These are phyloP conservation scores for Nomada ruficornis DNA, from an alignment of 2,888 invertebrate species.

Conservation along the genomic window DNA sequence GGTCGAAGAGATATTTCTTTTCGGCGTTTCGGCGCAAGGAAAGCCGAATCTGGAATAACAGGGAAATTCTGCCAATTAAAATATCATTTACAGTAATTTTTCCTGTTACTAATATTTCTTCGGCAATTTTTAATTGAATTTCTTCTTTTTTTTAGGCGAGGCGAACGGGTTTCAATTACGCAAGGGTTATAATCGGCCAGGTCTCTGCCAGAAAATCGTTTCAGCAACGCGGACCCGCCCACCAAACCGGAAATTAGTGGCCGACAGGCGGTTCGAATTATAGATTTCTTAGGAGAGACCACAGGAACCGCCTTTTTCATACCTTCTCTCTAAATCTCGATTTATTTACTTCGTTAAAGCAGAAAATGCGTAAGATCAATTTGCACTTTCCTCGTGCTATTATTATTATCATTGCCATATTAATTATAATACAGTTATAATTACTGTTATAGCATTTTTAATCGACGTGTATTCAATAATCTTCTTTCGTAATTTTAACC, in stretches of 20 bases:
- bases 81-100: background rate
- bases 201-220: slow-evolving; percentile 1
- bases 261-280: slow-evolving; percentile 74
- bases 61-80: background rate
- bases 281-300: slow-evolving; percentile 68
- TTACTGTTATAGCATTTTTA: no score
- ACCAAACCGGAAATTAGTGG: slow-evolving; percentile 74
- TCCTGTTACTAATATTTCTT: background rate
- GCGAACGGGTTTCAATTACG: background rate
- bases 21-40: background rate
- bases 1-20: background rate
- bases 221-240: slow-evolving; percentile 36
- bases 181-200: no score
- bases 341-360: slow-evolving; percentile 56
- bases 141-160: no score
- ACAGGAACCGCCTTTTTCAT: slow-evolving; percentile 38
- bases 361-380: no score
- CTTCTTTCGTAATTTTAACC: no score
- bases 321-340: slow-evolving; percentile 55
- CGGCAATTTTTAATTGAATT: background rate
- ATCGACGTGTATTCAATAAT: no score
- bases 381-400: no score
- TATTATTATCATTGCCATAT: no score
- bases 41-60: background rate
- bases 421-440: no score